Conservation (phyloP, 2,888 invertebrate genomes). For the Amiota communis region DNA sequence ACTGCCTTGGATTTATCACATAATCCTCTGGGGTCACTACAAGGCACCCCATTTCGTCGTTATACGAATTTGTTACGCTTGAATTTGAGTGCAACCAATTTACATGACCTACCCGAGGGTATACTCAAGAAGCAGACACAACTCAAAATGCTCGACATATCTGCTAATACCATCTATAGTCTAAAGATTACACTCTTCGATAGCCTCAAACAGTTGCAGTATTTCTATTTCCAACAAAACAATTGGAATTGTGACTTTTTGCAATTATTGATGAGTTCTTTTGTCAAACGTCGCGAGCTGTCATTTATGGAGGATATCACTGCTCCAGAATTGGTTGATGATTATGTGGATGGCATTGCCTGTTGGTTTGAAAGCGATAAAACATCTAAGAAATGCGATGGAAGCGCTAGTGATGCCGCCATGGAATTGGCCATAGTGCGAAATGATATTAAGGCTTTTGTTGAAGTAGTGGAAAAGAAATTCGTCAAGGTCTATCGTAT, state of each 20-base stretch:
- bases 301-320: conserved; percentile 68
- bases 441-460: conserved; percentile 69
- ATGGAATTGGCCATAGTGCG: conserved; percentile 69
- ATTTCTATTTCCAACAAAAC: conserved; percentile 70
- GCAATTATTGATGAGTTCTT: conserved; percentile 69
- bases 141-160: conserved; percentile 66
- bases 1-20: conserved; percentile 65
- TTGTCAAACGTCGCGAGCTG: conserved; percentile 68
- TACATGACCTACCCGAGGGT: conserved; percentile 67
- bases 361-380: conserved; percentile 71
- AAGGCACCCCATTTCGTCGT: conserved; percentile 65
- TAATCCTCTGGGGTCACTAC: conserved; percentile 67
- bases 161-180: conserved; percentile 65
- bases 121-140: conserved; percentile 68
- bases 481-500: conserved; percentile 68
- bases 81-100: conserved; percentile 65
- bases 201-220: conserved; percentile 66
- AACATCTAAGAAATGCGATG: conserved; percentile 61
- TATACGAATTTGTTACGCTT: conserved; percentile 62
- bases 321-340: conserved; percentile 70
- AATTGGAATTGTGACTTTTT: conserved; percentile 72
- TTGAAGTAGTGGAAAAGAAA: conserved; percentile 67
- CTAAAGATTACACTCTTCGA: conserved; percentile 70
- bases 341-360: conserved; percentile 70
- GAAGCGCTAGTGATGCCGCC: conserved; percentile 57